A percentile compares a stretch with the other conserved stretches of the same genome.
Conservation (phyloP, 2,888 invertebrate species). For the Acleris emargana region DNA sequence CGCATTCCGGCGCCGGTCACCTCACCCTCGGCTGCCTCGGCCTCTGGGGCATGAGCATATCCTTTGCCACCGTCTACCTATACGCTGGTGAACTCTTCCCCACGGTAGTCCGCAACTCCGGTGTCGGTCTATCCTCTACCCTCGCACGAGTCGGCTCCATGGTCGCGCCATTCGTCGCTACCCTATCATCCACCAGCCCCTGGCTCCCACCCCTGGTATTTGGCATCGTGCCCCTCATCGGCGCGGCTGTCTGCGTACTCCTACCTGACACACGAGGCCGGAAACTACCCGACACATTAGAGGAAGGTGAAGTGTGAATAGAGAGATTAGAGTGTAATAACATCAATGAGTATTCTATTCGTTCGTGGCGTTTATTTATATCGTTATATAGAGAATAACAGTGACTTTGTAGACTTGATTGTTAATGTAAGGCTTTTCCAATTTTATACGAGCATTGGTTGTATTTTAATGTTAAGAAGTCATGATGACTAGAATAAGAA, state of each 20-base stretch:
- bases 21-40: constrained; percentile 88
- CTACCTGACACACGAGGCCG: constrained; percentile 92
- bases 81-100: constrained; percentile 95
- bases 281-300: constrained; percentile 90
- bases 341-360: constrained; percentile 31
- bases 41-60: constrained; percentile 91
- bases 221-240: constrained; percentile 87
- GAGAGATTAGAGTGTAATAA: constrained; percentile 38
- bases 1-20: constrained; percentile 73
- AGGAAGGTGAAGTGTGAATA: constrained; percentile 87
- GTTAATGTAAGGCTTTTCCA: constrained; percentile 13
- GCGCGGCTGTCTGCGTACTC: constrained; percentile 86
- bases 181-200: constrained; percentile 79
- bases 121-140: constrained; percentile 93
- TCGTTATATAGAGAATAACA: too few relatives aligned
- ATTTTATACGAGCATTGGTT: constrained; percentile 10
- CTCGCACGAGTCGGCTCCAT: constrained; percentile 94
- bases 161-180: constrained; percentile 91
- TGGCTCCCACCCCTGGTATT: constrained; percentile 90
- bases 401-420: neutral
- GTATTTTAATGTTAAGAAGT: constrained; percentile 8
- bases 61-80: constrained; percentile 93
- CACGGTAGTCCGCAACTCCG: constrained; percentile 93
- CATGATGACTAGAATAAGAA: constrained; percentile 2
- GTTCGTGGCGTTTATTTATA: constrained; percentile 35